phyloP scores from a whole-genome alignment of 2,888 invertebrate genomes.

The Heliconius ethilla region DNA sequence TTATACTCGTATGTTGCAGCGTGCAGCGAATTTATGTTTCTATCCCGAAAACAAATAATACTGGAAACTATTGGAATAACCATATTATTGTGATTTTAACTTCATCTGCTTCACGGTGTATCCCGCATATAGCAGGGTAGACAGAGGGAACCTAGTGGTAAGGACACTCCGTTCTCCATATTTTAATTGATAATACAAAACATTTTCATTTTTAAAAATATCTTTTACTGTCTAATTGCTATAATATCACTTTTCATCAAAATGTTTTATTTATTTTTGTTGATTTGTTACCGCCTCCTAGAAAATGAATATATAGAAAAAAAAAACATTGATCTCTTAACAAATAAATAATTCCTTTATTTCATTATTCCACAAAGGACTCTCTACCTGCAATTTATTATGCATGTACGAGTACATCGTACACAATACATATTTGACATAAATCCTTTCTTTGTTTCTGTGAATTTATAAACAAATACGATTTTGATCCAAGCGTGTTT shows the following conservation, averaged over 20 bases:
- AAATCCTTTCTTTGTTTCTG: not conserved
- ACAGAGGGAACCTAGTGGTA: no score
- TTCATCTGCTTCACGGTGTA: not conserved
- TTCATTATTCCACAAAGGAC: not conserved
- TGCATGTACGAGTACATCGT: not conserved
- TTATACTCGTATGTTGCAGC: not conserved
- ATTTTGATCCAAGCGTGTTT: not conserved
- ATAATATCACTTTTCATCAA: no score
- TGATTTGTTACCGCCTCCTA: not conserved
- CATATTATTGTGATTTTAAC: not conserved
- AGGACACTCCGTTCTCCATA: no score
- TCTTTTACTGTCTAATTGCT: no score
- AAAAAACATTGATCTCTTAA: not conserved
- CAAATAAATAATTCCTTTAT: not conserved
- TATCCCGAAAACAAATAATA: not conserved
- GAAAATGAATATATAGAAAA: not conserved
- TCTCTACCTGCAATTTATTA: no score
- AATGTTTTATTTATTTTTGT: not conserved
- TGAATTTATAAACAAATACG: constrained; percentile 1
- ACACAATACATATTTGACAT: not conserved
- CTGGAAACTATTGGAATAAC: not conserved
- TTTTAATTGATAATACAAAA: no score
- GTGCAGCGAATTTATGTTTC: not conserved
- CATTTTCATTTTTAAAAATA: no score
- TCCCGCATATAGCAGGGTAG: no score